phyloP scores from a whole-genome alignment of 2,888 invertebrate genomes.

The Apocheima hispidaria region DNA sequence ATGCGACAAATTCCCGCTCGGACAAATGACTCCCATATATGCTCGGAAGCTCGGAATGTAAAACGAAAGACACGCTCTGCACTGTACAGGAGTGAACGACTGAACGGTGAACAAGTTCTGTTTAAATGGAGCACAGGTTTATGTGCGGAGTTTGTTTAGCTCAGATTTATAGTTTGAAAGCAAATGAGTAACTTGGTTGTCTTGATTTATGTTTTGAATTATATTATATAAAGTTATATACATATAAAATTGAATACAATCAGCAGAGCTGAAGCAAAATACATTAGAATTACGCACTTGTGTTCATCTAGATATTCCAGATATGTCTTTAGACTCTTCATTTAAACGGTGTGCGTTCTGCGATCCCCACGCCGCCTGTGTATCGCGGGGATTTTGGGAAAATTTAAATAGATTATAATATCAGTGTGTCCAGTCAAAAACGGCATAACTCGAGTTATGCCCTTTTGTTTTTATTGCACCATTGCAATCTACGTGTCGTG shows the following conservation, averaged over 20 bases:
- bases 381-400: no score
- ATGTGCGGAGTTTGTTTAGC: not conserved
- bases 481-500: no score
- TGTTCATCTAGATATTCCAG: no score
- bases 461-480: no score
- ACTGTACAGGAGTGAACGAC: no score
- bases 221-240: no score
- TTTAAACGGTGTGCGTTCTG: no score
- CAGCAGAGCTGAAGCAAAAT: not conserved
- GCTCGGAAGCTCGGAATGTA: slow-evolving; percentile 30
- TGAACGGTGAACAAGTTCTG: slow-evolving; percentile 4
- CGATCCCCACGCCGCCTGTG: no score
- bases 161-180: not conserved
- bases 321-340: no score
- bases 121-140: slow-evolving; percentile 5
- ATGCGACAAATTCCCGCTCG: slow-evolving; percentile 47
- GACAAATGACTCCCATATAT: slow-evolving; percentile 31
- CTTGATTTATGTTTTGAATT: not conserved
- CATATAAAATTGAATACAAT: not conserved
- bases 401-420: no score
- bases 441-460: no score
- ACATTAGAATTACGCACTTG: not conserved
- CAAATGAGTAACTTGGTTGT: not conserved
- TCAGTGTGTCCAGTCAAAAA: no score
- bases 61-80: slow-evolving; percentile 13